Percentiles rank a stretch among this genome's conserved stretches.
Conservation (phyloP, 2,113 vertebrate genomes). For the Embiotoca jacksoni region DNA sequence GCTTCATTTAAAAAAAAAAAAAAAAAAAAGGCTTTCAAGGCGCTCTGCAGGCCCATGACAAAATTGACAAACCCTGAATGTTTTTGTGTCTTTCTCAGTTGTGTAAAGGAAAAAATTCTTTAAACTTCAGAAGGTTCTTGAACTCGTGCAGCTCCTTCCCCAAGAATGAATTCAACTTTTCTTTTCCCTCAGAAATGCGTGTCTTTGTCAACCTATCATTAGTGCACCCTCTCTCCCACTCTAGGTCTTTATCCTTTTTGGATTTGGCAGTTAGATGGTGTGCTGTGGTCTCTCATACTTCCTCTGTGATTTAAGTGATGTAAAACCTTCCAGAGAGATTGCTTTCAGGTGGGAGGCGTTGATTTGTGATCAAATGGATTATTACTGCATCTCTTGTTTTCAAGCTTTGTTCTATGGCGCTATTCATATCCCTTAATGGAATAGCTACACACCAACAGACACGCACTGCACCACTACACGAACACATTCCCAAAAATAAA, state of each 20-base stretch:
- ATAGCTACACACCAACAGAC: slow-evolving; percentile 9
- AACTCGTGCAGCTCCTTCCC: slow-evolving; percentile 28
- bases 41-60: slow-evolving; percentile 33
- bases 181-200: neutral
- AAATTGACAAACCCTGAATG: slow-evolving; percentile 38
- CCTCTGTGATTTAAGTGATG: slow-evolving; percentile 27
- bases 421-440: slow-evolving; percentile 45
- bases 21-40: slow-evolving; percentile 32
- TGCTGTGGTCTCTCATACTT: slow-evolving; percentile 21
- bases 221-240: neutral
- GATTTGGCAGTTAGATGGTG: slow-evolving; percentile 26
- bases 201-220: slow-evolving; percentile 50
- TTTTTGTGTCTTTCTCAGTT: slow-evolving; percentile 36
- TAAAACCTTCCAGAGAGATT: slow-evolving; percentile 39
- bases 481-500: slow-evolving; percentile 13
- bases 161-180: slow-evolving; percentile 25
- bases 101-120: slow-evolving; percentile 34
- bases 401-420: slow-evolving; percentile 40
- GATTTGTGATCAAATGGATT: slow-evolving; percentile 67
- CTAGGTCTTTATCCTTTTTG: slow-evolving; percentile 26
- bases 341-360: slow-evolving; percentile 58
- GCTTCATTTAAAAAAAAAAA: slow-evolving; percentile 28
- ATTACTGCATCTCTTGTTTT: slow-evolving; percentile 53
- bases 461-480: slow-evolving; percentile 15
- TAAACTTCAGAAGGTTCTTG: slow-evolving; percentile 17